Conservation (phyloP, 2,888 invertebrate species). For the Brachyptera risi region DNA sequence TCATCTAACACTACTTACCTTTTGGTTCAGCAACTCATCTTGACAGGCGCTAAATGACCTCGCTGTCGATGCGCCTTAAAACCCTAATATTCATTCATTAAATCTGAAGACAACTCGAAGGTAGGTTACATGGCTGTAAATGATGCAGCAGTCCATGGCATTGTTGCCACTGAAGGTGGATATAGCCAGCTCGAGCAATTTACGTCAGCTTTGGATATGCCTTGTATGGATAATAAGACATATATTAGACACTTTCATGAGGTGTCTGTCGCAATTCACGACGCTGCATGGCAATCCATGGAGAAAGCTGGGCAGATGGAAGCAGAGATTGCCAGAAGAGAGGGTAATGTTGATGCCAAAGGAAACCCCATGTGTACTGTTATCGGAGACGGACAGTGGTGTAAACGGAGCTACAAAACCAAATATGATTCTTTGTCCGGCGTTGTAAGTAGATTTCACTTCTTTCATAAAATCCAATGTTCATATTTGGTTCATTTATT, state of each 20-base stretch:
- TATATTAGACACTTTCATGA: neutral
- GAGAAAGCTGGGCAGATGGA: neutral
- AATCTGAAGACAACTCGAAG: too few relatives aligned
- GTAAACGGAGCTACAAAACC: constrained; percentile 11
- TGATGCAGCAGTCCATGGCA: neutral
- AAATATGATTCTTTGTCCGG: constrained; percentile 10
- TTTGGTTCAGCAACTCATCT: too few relatives aligned
- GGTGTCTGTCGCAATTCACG: neutral
- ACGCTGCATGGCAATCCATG: constrained; percentile 1
- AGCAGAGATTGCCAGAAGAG: neutral
- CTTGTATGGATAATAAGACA: constrained; percentile 1
- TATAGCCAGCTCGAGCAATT: neutral
- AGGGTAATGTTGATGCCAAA: neutral
- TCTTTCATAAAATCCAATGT: too few relatives aligned
- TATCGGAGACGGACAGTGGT: constrained; percentile 5
- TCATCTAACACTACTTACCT: too few relatives aligned
- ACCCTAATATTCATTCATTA: too few relatives aligned
- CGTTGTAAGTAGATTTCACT: constrained; percentile 1
- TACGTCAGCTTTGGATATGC: neutral
- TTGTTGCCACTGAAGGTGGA: neutral
- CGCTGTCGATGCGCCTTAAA: too few relatives aligned
- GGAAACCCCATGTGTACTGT: neutral
- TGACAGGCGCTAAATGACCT: too few relatives aligned
- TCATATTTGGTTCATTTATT: too few relatives aligned
- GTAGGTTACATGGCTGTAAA: neutral